A percentile compares a stretch with the other conserved stretches of the same genome.
phyloP scores from a whole-genome alignment of 2,113 vertebrate genomes.

The Mastomys coucha region DNA sequence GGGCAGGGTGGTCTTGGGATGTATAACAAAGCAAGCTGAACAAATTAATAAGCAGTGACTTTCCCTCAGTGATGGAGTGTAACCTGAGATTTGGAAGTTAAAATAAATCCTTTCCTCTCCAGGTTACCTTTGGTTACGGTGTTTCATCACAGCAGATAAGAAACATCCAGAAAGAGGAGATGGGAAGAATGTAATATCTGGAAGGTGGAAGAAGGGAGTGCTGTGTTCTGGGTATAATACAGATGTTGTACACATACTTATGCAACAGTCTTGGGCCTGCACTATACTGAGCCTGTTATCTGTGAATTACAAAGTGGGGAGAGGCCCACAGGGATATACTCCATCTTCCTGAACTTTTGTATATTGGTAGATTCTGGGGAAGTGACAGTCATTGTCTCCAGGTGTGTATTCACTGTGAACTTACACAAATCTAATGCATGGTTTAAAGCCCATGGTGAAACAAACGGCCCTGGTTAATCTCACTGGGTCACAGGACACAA shows the following conservation, averaged over 20 bases:
- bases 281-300: neutral
- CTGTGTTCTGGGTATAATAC: no score
- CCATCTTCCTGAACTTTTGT: neutral
- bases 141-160: neutral
- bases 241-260: neutral
- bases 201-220: neutral
- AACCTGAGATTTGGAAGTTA: neutral
- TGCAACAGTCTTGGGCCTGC: neutral
- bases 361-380: neutral
- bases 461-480: neutral
- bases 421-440: neutral
- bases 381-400: neutral
- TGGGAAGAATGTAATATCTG: neutral
- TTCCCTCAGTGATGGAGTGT: neutral
- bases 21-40: neutral
- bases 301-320: neutral
- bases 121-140: neutral
- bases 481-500: neutral
- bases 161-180: neutral
- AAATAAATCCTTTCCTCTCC: neutral
- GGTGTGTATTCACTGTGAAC: neutral
- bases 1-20: neutral
- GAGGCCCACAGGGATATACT: neutral
- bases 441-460: neutral
- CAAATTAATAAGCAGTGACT: neutral